These are phyloP conservation scores for Nautilus pompilius DNA, from an alignment of 1,140 invertebrate species.

Conservation along the genomic window DNA sequence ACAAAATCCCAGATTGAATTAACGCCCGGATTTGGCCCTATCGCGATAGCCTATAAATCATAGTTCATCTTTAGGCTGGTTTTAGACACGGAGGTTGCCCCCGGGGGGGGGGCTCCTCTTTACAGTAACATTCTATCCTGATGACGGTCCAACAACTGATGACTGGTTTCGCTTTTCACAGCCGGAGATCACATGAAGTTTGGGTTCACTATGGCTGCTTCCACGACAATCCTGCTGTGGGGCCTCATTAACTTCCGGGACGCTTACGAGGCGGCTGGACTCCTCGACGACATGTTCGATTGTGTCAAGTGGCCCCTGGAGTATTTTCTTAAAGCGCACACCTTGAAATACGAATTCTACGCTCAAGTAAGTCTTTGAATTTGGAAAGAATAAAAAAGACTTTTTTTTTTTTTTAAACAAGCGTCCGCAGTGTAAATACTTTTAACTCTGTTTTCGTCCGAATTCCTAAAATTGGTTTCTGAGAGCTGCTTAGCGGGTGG, in stretches of 20 bases:
- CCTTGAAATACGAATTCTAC: slow-evolving; percentile 13
- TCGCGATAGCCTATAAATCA: neutral
- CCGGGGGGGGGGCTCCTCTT: no score
- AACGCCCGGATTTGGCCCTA: neutral
- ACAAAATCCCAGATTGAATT: neutral
- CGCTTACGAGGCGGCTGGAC: slow-evolving; percentile 55
- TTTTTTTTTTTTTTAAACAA: no score
- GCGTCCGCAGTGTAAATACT: no score
- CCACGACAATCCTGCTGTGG: slow-evolving; percentile 62
- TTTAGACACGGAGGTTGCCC: no score
- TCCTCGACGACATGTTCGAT: slow-evolving; percentile 53
- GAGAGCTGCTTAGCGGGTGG: no score
- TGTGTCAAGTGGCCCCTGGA: slow-evolving; percentile 60
- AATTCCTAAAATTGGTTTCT: no score
- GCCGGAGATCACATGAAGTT: slow-evolving; percentile 68
- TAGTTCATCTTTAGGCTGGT: neutral
- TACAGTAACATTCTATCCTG: no score
- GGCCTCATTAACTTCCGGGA: slow-evolving; percentile 59
- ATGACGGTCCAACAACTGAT: no score
- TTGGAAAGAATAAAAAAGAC: no score
- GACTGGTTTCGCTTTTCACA: slow-evolving; percentile 40
- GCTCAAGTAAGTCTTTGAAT: slow-evolving; percentile 17
- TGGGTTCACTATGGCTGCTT: slow-evolving; percentile 63
- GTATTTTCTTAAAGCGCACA: slow-evolving; percentile 61
- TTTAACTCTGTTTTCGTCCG: no score